Evolutionary conservation across 2,113 vertebrate species (phyloP), one percentile per base, ranked within the genome.

Genomic region (Felis chaus): DNA sequence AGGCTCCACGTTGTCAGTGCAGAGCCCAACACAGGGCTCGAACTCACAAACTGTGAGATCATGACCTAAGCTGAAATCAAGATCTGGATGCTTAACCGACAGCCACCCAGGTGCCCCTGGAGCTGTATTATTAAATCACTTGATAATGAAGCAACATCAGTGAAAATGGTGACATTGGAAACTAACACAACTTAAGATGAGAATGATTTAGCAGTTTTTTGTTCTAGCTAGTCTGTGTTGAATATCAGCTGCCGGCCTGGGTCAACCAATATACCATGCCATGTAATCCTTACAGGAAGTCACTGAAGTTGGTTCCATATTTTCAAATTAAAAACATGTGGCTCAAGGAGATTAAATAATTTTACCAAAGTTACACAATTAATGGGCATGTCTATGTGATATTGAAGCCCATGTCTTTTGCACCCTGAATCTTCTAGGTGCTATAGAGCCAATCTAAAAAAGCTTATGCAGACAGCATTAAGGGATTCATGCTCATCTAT

Each of bases 341-440:
- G 2, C 18, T 31, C 8, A 78, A 41, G 0, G 33, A 90, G 48
- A 41, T 21, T 36, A 94, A 94, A 50, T 78, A n/a, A 48, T 71
- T 71, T 69, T 27, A 48, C 53, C 29, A 81, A 92, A 86, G 61
- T n/a, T 53, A 74, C 7, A 50, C 5, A 41, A 57, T 55, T 50
- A 55, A 19, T 14, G 6, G 13, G 6, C 50, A 69, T 11, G 8
- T 48, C 45, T 41, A 1, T 1, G 13, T 78, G 65, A 65, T 31
- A 57, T 31, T 3, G 14, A 50, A 7, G 11, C 23, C 33, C 31
- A 7, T 5, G 6, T n/a, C 45, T 76, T 55, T 84, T 4, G 0
- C 50, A 36, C 33, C 4, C 45, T 55, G 87, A 19, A 39, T 10
- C 3, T 5, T 55, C 4, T 23, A 15, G 5, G 65, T n/a, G 19